These are phyloP conservation scores for Cynopterus brachyotis DNA, from an alignment of 2,113 vertebrate genomes.

Conservation along the genomic window DNA sequence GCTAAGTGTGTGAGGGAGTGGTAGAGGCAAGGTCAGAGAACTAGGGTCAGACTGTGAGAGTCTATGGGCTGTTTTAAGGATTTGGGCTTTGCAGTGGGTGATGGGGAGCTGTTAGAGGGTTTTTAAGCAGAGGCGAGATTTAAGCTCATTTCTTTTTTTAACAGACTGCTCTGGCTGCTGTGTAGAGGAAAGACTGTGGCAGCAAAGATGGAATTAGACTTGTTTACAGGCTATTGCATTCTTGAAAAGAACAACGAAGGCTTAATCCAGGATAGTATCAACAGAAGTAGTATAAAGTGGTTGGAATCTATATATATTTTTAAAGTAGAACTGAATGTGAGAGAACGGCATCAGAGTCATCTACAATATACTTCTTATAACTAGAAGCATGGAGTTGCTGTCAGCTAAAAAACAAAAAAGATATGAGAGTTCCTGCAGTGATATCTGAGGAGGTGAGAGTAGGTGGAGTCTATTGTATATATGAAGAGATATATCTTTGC, in stretches of 20 bases:
- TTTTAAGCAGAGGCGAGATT: not conserved
- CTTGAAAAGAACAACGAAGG: not conserved
- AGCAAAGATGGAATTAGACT: not conserved
- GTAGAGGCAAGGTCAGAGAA: not conserved
- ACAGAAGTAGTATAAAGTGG: not conserved
- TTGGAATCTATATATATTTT: not conserved
- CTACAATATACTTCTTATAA: not conserved
- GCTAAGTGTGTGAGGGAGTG: not conserved
- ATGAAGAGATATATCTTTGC: not conserved
- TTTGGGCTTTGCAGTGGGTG: not conserved
- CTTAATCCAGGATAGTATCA: not conserved
- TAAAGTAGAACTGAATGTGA: not conserved
- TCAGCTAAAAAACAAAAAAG: not conserved
- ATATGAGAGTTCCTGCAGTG: not conserved
- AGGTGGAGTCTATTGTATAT: not conserved
- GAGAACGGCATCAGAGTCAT: not conserved
- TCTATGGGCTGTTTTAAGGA: not conserved
- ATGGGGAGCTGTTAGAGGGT: not conserved
- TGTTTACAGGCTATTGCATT: not conserved
- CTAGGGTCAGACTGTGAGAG: rapidly evolving
- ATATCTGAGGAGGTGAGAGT: not conserved
- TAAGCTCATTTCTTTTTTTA: not conserved
- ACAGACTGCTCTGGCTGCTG: too few species aligned
- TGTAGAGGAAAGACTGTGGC: not conserved
- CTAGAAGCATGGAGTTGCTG: not conserved